Conservation (phyloP, 2,113 vertebrate genomes). For the Bos taurus region ARS-UCD2.0 NC_037347.1:31166001-31166500, state of each 20-base stretch:
- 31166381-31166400: neutral
- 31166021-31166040: neutral
- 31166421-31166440: neutral
- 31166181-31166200: neutral
- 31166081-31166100: neutral
- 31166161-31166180: neutral
- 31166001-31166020: conserved; percentile 10
- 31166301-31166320: neutral
- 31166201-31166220: neutral
- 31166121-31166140: neutral
- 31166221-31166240: neutral
- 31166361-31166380: neutral
- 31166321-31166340: neutral
- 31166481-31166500: neutral
- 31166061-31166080: conserved; percentile 9
- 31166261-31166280: neutral
- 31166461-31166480: neutral
- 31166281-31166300: neutral
- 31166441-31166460: neutral
- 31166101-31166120: neutral
- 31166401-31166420: neutral
- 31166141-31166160: neutral
- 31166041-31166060: neutral
- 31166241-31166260: too few species aligned
- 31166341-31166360: neutral